phyloP scores from a whole-genome alignment of 2,888 invertebrate genomes.

The Orchesellides sinensis region DNA sequence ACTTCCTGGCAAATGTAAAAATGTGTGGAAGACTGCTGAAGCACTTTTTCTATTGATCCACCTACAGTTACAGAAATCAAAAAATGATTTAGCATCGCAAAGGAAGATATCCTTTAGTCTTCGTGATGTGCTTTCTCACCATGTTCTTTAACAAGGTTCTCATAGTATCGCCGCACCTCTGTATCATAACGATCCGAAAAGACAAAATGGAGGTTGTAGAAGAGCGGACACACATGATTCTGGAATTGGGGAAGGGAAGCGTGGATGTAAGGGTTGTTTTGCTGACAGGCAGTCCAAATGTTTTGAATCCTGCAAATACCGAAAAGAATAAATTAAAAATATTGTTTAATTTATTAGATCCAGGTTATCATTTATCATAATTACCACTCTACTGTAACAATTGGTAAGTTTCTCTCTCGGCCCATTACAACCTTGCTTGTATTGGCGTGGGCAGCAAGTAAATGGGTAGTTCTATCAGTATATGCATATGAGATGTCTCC shows the following conservation, averaged over 20 bases:
- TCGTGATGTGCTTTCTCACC: not conserved
- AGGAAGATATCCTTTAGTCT: not conserved
- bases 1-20: constrained; percentile 42
- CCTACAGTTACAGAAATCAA: not conserved
- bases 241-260: constrained; percentile 35
- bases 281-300: constrained; percentile 39
- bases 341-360: not conserved
- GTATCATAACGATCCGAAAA: constrained; percentile 15
- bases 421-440: constrained; percentile 40
- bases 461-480: constrained; percentile 33
- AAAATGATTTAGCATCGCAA: not conserved
- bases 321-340: not conserved
- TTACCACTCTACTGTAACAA: constrained; percentile 44
- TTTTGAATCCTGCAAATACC: constrained; percentile 25
- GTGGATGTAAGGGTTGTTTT: constrained; percentile 42
- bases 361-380: too few relatives aligned
- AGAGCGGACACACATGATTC: constrained; percentile 7
- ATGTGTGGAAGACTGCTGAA: not conserved
- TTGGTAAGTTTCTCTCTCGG: not conserved
- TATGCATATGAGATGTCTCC: constrained; percentile 19
- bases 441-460: constrained; percentile 44
- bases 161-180: constrained; percentile 18
- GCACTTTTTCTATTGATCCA: not conserved
- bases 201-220: constrained; percentile 36
- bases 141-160: not conserved